Conservation (phyloP, 2,888 invertebrate species). For the Campoplex capitator region DNA sequence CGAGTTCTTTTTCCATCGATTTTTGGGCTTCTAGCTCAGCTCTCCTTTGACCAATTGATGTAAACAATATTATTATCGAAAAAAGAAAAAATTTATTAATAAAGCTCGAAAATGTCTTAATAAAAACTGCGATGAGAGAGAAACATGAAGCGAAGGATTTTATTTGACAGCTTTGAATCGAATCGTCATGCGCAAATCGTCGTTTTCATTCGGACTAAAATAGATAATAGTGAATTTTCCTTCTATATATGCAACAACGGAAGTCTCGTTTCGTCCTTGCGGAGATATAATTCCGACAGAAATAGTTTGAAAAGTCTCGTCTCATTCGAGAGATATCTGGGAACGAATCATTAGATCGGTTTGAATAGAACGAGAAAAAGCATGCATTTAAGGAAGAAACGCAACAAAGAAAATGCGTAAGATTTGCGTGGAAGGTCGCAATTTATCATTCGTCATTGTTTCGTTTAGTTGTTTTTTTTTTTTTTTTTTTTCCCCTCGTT, state of each 20-base stretch:
- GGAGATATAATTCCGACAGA: neutral
- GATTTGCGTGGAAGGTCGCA: constrained; percentile 1
- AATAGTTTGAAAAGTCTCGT: neutral
- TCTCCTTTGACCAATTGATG: too few relatives aligned
- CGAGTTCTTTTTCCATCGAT: too few relatives aligned
- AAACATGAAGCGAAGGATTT: neutral
- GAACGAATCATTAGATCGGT: neutral
- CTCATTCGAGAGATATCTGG: neutral
- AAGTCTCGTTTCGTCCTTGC: constrained; percentile 10
- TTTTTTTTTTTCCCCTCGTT: neutral
- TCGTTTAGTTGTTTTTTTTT: neutral
- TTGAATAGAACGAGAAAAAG: neutral
- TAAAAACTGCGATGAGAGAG: neutral
- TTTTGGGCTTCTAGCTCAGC: too few relatives aligned
- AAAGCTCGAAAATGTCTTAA: neutral
- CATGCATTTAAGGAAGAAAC: neutral
- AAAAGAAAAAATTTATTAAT: too few relatives aligned
- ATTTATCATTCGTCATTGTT: constrained; percentile 36
- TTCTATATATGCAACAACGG: neutral
- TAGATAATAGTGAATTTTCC: neutral
- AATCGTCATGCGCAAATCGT: neutral
- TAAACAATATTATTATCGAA: too few relatives aligned
- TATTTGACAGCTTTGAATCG: neutral
- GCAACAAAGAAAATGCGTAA: constrained; percentile 36
- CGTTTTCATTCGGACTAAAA: neutral